Evolutionary conservation across 2,113 vertebrate genomes (phyloP).

Genomic region (Diadophis punctatus): DNA sequence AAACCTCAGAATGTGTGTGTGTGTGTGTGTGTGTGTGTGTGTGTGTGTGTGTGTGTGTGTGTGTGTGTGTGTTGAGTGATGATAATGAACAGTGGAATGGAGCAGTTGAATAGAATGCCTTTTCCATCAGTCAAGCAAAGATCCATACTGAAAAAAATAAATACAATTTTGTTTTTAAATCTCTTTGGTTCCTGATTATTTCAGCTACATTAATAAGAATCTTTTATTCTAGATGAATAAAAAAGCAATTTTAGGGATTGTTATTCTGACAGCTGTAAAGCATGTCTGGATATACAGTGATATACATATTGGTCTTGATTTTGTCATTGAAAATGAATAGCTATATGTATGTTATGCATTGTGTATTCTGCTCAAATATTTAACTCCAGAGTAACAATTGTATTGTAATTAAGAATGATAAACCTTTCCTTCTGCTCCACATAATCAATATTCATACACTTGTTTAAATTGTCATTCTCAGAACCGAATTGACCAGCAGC

Average conservation of each 20-base stretch:
- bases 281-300: neutral
- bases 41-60: too few relatives aligned
- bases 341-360: conserved; percentile 59
- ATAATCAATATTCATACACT: conserved; percentile 70
- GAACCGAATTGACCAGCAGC: conserved; percentile 42
- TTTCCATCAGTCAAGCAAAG: neutral
- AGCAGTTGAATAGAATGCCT: neutral
- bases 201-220: neutral
- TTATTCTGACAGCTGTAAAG: neutral
- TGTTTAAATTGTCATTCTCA: conserved; percentile 46
- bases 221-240: conserved; percentile 4
- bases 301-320: conserved; percentile 57
- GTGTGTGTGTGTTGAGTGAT: neutral
- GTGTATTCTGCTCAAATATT: conserved; percentile 68
- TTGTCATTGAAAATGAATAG: conserved; percentile 65
- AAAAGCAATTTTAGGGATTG: neutral
- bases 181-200: neutral
- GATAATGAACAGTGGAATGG: neutral
- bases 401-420: conserved; percentile 74
- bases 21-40: too few relatives aligned
- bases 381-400: conserved; percentile 67
- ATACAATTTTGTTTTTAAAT: neutral
- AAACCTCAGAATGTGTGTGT: too few relatives aligned
- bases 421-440: conserved; percentile 66
- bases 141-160: neutral